phyloP scores from a whole-genome alignment of 2,888 invertebrate genomes.

The Pecten maximus region DNA sequence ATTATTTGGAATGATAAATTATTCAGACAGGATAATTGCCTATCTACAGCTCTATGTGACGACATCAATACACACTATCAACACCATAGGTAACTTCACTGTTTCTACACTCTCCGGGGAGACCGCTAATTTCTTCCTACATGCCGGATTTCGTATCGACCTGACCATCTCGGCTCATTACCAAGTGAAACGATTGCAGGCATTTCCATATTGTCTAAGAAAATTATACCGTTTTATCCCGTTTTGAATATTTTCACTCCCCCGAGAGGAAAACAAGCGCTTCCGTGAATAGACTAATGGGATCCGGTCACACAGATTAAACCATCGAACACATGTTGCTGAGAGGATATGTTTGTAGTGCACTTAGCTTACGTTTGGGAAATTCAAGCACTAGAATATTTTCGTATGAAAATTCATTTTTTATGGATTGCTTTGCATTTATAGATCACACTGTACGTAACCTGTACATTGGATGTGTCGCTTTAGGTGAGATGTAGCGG shows the following conservation, averaged over 20 bases:
- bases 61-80: not conserved
- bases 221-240: not conserved
- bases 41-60: not conserved
- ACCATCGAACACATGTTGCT: not conserved
- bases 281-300: not conserved
- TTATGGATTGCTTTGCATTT: not conserved
- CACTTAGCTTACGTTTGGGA: not conserved
- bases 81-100: not conserved
- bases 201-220: not conserved
- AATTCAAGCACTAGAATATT: not conserved
- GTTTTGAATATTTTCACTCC: conserved; percentile 15
- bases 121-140: not conserved
- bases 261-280: not conserved
- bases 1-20: not conserved
- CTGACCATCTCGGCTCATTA: not conserved
- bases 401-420: not conserved
- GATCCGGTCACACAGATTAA: not conserved
- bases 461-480: too few species aligned
- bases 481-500: too few species aligned
- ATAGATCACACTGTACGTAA: too few species aligned
- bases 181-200: not conserved
- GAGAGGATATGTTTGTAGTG: not conserved
- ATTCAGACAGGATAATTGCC: not conserved
- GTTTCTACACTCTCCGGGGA: not conserved
- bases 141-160: not conserved